These are phyloP conservation scores for Rhingia rostrata DNA, from an alignment of 2,888 invertebrate genomes.

Conservation along the genomic window DNA sequence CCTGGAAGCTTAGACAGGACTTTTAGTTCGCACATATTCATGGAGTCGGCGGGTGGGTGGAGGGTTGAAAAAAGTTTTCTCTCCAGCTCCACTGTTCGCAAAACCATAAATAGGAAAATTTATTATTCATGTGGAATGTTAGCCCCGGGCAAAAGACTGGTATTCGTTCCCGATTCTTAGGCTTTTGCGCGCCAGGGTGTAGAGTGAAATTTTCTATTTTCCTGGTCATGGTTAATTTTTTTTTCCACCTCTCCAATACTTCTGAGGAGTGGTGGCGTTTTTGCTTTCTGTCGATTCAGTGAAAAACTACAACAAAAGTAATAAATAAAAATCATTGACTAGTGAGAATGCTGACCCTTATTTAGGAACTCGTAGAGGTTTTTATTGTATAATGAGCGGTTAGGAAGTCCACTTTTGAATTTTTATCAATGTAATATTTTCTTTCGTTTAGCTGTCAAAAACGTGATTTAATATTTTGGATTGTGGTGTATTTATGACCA, in stretches of 20 bases:
- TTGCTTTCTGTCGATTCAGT: slow-evolving; percentile 53
- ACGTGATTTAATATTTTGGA: no score
- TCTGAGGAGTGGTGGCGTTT: background rate
- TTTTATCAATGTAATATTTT: no score
- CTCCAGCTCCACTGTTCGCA: slow-evolving; percentile 32
- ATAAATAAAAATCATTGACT: slow-evolving; percentile 62
- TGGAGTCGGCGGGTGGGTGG: background rate
- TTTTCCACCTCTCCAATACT: slow-evolving; percentile 16
- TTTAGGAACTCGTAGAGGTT: background rate
- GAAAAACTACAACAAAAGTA: slow-evolving; percentile 48
- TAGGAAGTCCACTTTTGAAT: background rate
- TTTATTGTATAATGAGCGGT: slow-evolving; percentile 19
- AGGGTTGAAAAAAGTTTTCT: slow-evolving; percentile 39
- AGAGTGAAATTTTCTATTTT: slow-evolving; percentile 23
- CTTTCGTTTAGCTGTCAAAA: no score
- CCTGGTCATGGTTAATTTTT: slow-evolving; percentile 13
- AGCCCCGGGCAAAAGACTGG: slow-evolving; percentile 23
- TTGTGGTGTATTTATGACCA: no score
- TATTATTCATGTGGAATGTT: slow-evolving; percentile 69
- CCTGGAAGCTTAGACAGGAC: slow-evolving; percentile 16
- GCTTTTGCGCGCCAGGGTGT: slow-evolving; percentile 9
- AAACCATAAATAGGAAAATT: slow-evolving; percentile 68
- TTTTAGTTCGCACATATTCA: slow-evolving; percentile 10
- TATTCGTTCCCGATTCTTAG: slow-evolving; percentile 21
- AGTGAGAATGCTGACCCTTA: slow-evolving; percentile 23